Base-by-base conservation (phyloP, 64 coral and sea anemone species). In the Montipora foliosa region DNA sequence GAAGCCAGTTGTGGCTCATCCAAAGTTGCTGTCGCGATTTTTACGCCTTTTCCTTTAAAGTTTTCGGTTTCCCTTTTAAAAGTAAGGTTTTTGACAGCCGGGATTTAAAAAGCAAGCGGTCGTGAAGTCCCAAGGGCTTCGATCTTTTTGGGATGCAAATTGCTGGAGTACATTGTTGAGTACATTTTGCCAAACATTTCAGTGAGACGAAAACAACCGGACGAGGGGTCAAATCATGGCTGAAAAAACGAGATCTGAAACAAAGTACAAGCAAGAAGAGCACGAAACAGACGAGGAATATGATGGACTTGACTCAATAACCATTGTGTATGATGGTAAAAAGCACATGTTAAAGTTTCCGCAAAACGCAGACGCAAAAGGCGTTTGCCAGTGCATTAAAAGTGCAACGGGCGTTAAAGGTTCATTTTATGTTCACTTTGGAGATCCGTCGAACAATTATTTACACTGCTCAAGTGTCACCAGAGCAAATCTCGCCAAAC, bases 391-490 rank as follows among this genome's bases (percentile, higher is more conserved):
- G 51, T 70, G 66, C 47, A 93, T 96, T 48, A 96, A 96, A 68
- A 72, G 60, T 59, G 78, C 84, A 66, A 90, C 87, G 0, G 91
- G 91, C 3, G 87, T 96, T 5, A 93, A 86, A 76, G 95, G 95
- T 19, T 80, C 95, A 8, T 96, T 96, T 57, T 96, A 96, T 79
- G 81, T 96, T 22, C 87, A 93, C 76, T 92, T 75, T 44, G 91
- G 95, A 20, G 91, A 96, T 45, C 61, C 81, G 15, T 55, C 44
- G 9, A 75, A 90, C 9, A 89, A 69, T 51, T 96, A 96, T 87
- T 90, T 96, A 55, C 95, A 96, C 73, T 96, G 87, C 1, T 96
- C 95, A 14, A 96, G 95, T 73, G 83, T 96, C 12, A 96, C 95
- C 2, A 61, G 64, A 29, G 46, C 79, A 67, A 96, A 96, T 58